phyloP scores from a whole-genome alignment of 2,113 vertebrate species.

The Paedocypris sp. region DNA sequence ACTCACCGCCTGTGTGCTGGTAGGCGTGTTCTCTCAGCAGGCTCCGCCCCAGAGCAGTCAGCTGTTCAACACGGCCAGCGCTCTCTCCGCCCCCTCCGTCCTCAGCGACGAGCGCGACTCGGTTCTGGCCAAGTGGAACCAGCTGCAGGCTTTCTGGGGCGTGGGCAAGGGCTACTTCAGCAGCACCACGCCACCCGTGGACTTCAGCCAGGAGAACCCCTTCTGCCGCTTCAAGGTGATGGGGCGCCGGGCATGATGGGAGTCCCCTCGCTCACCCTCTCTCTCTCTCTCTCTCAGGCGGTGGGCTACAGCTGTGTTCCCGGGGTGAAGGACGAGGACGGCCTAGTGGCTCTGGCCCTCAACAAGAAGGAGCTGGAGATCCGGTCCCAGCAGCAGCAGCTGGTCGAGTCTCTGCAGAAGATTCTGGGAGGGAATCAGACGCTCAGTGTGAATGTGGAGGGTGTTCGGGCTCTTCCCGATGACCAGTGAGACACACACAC shows the following conservation, averaged over 20 bases:
- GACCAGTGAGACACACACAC: conserved; percentile 74
- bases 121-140: conserved; percentile 96
- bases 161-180: conserved; percentile 91
- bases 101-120: conserved; percentile 91
- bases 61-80: conserved; percentile 90
- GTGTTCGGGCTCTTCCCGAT: conserved; percentile 80
- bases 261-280: not conserved
- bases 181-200: conserved; percentile 80
- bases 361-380: conserved; percentile 85
- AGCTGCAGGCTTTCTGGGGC: conserved; percentile 97
- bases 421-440: conserved; percentile 81
- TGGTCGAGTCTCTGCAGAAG: conserved; percentile 93
- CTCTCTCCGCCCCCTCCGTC: conserved; percentile 82
- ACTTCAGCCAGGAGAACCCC: conserved; percentile 90
- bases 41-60: conserved; percentile 76
- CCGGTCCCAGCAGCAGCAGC: conserved; percentile 82
- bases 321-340: conserved; percentile 89
- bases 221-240: conserved; percentile 97
- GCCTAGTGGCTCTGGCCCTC: conserved; percentile 79
- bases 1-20: conserved; percentile 27
- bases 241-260: not conserved
- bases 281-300: conserved; percentile 55
- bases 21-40: conserved; percentile 79
- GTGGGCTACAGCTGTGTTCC: conserved; percentile 90
- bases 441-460: conserved; percentile 84